Evolutionary conservation across 2,888 invertebrate genomes (phyloP).

Genomic region (Leucophora obtusa): DNA sequence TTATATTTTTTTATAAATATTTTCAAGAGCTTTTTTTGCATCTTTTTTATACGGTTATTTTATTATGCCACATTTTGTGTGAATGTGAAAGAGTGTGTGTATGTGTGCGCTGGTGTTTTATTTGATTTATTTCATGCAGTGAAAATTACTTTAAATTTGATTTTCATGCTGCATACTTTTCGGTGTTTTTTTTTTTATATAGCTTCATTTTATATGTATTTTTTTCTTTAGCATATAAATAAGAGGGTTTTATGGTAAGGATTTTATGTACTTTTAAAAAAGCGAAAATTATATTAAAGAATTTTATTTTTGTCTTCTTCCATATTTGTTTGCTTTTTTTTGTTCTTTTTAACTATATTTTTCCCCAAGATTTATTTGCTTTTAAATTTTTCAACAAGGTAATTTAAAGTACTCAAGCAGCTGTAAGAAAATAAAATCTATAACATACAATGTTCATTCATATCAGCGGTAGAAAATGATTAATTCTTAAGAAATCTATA

Average conservation of each 20-base stretch:
- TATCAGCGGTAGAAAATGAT: background rate
- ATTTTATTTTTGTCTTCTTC: constrained; percentile 3
- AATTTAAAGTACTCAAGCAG: constrained; percentile 38
- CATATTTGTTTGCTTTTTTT: constrained; percentile 1
- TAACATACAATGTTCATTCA: background rate
- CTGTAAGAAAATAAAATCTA: constrained; percentile 8
- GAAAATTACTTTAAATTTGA: constrained; percentile 63
- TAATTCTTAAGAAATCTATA: background rate
- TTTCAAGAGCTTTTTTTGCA: constrained; percentile 13
- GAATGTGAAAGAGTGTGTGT: constrained; percentile 13
- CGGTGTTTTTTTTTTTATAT: constrained; percentile 26
- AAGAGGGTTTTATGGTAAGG: background rate
- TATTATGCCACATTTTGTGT: constrained; percentile 1
- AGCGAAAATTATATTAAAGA: constrained; percentile 29
- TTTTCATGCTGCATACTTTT: constrained; percentile 62
- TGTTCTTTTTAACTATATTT: background rate
- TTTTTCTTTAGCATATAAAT: background rate
- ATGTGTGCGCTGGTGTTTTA: constrained; percentile 12
- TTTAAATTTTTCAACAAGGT: constrained; percentile 42
- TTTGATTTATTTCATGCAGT: constrained; percentile 61
- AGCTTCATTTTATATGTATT: background rate
- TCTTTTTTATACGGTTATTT: background rate
- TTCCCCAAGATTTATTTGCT: constrained; percentile 30
- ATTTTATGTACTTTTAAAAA: background rate
- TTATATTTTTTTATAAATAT: constrained; percentile 7